Evolutionary conservation across 64 coral and sea anemone genomes (phyloP).

Genomic region (Anthopleura sola): DNA sequence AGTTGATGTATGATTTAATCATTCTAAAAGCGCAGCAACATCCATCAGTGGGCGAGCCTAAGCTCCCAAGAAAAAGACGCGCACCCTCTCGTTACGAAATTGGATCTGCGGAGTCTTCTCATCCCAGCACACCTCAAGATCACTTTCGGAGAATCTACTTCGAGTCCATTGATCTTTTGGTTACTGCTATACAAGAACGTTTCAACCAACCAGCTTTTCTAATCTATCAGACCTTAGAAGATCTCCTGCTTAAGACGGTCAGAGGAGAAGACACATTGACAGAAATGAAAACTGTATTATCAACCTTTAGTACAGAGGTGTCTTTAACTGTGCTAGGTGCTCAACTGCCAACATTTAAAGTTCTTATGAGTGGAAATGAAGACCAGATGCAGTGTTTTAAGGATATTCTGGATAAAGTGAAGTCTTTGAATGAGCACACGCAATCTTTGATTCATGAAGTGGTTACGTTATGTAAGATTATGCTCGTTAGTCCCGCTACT

Average conservation of each 20-base stretch:
- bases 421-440: not conserved
- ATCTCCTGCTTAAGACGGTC: not conserved
- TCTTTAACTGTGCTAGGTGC: slow-evolving; percentile 11
- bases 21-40: slow-evolving; percentile 50
- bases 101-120: not conserved
- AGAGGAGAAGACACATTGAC: slow-evolving; percentile 28
- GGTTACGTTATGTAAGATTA: slow-evolving; percentile 33
- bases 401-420: slow-evolving; percentile 28
- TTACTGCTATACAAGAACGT: slow-evolving; percentile 35
- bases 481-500: slow-evolving; percentile 55
- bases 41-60: slow-evolving; percentile 41
- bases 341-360: slow-evolving; percentile 30
- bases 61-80: slow-evolving; percentile 18
- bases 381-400: slow-evolving; percentile 23
- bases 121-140: slow-evolving; percentile 10
- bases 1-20: slow-evolving; percentile 16
- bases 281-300: slow-evolving; percentile 30
- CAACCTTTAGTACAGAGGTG: slow-evolving; percentile 24
- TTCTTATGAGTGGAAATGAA: slow-evolving; percentile 16
- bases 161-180: slow-evolving; percentile 19
- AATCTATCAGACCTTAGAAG: not conserved
- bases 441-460: slow-evolving; percentile 36
- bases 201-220: slow-evolving; percentile 19
- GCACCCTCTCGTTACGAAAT: slow-evolving; percentile 29
- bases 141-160: slow-evolving; percentile 6